phyloP scores from a whole-genome alignment of 2,113 vertebrate species.

The Mungos mungo region DNA sequence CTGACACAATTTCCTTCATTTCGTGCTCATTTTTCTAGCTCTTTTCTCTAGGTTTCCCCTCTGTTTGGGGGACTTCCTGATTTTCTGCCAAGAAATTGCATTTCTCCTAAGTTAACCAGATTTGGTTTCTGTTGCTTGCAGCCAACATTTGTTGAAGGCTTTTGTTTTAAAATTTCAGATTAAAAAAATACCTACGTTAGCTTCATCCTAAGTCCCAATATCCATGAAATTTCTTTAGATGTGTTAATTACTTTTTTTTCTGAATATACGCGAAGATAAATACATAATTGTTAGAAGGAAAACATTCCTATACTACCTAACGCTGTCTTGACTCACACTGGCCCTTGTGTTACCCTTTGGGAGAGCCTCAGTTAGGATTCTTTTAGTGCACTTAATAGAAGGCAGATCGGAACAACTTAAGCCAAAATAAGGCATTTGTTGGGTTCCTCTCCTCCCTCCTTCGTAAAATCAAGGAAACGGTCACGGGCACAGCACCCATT shows the following conservation, averaged over 20 bases:
- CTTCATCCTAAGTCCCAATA: background rate
- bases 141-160: background rate
- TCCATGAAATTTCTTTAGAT: background rate
- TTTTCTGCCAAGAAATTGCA: background rate
- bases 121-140: background rate
- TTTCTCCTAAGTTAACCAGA: background rate
- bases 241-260: background rate
- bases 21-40: background rate
- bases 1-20: background rate
- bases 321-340: background rate
- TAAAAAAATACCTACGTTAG: background rate
- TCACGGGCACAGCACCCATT: background rate
- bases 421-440: background rate
- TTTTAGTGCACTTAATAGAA: background rate
- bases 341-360: background rate
- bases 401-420: background rate
- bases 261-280: background rate
- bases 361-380: background rate
- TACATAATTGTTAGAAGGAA: background rate
- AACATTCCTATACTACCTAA: background rate
- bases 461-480: background rate
- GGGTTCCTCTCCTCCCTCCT: too few species aligned
- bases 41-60: background rate
- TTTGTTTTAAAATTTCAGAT: conserved; percentile 7
- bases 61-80: background rate